phyloP scores from a whole-genome alignment of 2,888 invertebrate genomes.

The Scaptomyza parva region DNA sequence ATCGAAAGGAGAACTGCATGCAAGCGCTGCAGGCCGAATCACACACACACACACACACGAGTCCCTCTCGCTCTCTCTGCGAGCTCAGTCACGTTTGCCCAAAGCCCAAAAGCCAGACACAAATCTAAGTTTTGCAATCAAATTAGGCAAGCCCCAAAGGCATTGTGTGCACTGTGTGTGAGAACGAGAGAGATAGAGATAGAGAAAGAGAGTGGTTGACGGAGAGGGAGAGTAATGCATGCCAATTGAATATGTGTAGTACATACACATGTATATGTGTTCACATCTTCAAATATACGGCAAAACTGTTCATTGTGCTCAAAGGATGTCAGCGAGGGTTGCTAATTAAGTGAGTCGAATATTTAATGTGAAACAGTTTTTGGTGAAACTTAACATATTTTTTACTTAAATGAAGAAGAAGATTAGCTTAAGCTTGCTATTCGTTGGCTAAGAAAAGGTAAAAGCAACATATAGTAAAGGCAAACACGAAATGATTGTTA shows the following conservation, averaged over 20 bases:
- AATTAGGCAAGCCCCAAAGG: constrained; percentile 67
- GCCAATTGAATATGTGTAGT: constrained; percentile 14
- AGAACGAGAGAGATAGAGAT: background rate
- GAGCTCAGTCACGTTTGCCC: constrained; percentile 67
- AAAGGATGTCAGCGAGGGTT: background rate
- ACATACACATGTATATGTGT: background rate
- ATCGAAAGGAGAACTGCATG: constrained; percentile 49
- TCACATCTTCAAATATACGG: background rate
- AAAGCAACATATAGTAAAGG: too few relatives aligned
- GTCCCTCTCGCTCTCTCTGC: constrained; percentile 21
- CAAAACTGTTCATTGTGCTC: background rate
- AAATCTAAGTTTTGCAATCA: constrained; percentile 76
- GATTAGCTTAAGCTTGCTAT: too few relatives aligned
- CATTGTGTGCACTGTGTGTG: constrained; percentile 19
- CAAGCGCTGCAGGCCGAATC: constrained; percentile 16
- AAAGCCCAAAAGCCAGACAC: constrained; percentile 48
- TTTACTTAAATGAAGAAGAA: too few relatives aligned
- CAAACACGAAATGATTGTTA: background rate
- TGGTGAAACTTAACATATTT: too few relatives aligned
- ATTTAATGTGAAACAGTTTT: background rate
- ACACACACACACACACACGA: constrained; percentile 22
- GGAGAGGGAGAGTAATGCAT: constrained; percentile 12
- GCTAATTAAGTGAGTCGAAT: background rate
- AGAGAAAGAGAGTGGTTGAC: background rate
- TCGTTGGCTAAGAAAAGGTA: too few relatives aligned